phyloP scores from a whole-genome alignment of 2,113 vertebrate genomes.

The Calonectris borealis region DNA sequence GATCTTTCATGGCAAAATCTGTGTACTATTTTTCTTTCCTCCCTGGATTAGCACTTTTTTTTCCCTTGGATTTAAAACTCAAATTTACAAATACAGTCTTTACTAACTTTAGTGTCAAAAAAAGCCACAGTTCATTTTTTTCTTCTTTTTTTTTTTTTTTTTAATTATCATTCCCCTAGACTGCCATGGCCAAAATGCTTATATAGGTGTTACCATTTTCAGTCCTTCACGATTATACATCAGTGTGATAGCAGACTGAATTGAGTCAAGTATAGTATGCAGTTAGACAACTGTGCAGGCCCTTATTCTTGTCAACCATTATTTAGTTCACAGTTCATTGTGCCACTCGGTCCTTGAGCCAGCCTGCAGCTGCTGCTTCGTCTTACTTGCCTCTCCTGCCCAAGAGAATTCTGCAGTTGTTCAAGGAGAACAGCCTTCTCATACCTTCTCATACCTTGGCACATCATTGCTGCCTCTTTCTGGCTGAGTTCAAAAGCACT shows the following conservation, averaged over 20 bases:
- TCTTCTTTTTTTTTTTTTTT: neutral
- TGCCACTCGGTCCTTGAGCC: neutral
- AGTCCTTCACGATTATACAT: neutral
- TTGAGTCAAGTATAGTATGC: neutral
- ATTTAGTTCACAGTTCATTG: neutral
- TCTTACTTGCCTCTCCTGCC: neutral
- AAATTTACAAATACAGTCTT: neutral
- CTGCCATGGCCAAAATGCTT: neutral
- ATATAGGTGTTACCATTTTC: neutral
- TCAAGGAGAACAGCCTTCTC: neutral
- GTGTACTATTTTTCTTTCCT: neutral
- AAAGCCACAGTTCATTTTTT: accelerated
- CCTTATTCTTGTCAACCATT: neutral
- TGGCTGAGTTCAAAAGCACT: neutral
- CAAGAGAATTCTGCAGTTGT: neutral
- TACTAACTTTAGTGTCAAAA: neutral
- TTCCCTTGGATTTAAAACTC: neutral
- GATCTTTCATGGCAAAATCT: neutral
- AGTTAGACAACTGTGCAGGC: neutral
- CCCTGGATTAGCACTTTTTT: neutral
- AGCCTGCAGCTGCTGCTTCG: neutral
- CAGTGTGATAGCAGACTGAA: neutral
- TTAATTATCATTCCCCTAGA: neutral
- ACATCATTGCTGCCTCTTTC: neutral
- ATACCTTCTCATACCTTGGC: neutral